These are phyloP conservation scores for Melanotaenia pygmaea DNA, from an alignment of 2,797 vertebrate species.

Conservation along the genomic window DNA sequence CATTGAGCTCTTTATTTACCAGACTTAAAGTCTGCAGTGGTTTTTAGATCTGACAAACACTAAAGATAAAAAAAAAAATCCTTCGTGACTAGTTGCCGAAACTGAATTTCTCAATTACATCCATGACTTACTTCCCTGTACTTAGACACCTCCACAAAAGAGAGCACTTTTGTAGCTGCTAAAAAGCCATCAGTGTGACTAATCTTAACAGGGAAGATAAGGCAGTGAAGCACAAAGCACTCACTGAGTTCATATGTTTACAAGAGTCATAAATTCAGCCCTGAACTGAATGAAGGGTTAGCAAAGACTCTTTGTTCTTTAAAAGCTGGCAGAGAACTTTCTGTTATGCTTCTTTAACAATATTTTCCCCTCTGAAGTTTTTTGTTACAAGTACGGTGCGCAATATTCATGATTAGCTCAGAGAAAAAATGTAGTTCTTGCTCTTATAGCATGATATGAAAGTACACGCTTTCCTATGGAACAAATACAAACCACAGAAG, in stretches of 20 bases:
- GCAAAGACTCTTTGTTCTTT: slow-evolving; percentile 30
- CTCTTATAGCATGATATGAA: neutral
- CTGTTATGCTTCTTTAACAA: slow-evolving; percentile 18
- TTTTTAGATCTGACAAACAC: slow-evolving; percentile 45
- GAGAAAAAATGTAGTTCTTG: neutral
- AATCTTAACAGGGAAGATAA: slow-evolving; percentile 66
- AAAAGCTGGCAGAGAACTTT: slow-evolving; percentile 29
- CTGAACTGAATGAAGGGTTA: slow-evolving; percentile 12
- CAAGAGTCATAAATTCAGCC: slow-evolving; percentile 26
- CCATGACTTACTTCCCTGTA: slow-evolving; percentile 52
- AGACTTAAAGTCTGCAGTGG: slow-evolving; percentile 44
- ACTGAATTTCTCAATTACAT: slow-evolving; percentile 67
- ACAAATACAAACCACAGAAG: slow-evolving; percentile 14
- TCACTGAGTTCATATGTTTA: slow-evolving; percentile 43
- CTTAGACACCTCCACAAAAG: slow-evolving; percentile 46
- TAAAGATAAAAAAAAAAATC: slow-evolving; percentile 55
- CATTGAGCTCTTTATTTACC: slow-evolving; percentile 40
- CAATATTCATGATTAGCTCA: slow-evolving; percentile 15
- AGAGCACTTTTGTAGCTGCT: slow-evolving; percentile 58
- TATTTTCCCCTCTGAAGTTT: slow-evolving; percentile 3
- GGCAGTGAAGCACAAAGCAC: slow-evolving; percentile 53
- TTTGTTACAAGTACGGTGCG: slow-evolving; percentile 2
- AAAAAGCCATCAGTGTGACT: slow-evolving; percentile 58
- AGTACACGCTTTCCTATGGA: slow-evolving; percentile 13
- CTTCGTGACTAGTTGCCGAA: slow-evolving; percentile 56